Evolutionary conservation across 2,888 invertebrate genomes (phyloP), one percentile per base, ranked within the genome.

Genomic region (Ethmia dodecea): DNA sequence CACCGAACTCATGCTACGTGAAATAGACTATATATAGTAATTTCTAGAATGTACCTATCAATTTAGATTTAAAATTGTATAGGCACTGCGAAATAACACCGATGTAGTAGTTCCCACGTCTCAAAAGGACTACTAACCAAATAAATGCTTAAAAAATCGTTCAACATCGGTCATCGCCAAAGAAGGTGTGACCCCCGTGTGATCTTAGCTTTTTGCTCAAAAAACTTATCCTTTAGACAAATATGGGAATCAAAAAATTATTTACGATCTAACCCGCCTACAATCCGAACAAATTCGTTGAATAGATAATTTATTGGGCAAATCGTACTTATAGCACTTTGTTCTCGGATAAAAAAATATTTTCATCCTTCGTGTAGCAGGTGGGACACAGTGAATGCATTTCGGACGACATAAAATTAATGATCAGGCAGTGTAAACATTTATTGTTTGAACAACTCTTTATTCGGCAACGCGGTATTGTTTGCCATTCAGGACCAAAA

Each of bases 251-350:
- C 11, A 30, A 11, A 20, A 9, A 31, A 16, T 53, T 52, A 53
- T 54, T 58, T 50, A 60, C 58, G 52, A 41, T 41, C 52, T 46
- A 66, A 76, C 81, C 84, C 84, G 84, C 84, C 84, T 78, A 79
- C 80, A 43, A 55, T 50, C 52, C 55, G 48, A 66, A 79, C 84
- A 83, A 80, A 84, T 84, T 78, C 40, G 53, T 50, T 76, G 67
- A 78, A 81, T 71, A 57, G 67, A 67, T 64, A 79, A 81, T 83
- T 81, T 81, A 83, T 84, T 61, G 69, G 43, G 46, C 42, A 44
- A 62, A 71, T 66, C 67, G 40, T 49, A 49, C 45, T 55, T 55
- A 60, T 51, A 52, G 50, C 55, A 54, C 57, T 52, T 58, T 55
- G 45, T 52, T n/a, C n/a, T 33, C 38, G 39, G 47, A 45, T 47